Evolutionary conservation across 2,797 vertebrate species (phyloP).

Genomic region (Octomys mimax): DNA sequence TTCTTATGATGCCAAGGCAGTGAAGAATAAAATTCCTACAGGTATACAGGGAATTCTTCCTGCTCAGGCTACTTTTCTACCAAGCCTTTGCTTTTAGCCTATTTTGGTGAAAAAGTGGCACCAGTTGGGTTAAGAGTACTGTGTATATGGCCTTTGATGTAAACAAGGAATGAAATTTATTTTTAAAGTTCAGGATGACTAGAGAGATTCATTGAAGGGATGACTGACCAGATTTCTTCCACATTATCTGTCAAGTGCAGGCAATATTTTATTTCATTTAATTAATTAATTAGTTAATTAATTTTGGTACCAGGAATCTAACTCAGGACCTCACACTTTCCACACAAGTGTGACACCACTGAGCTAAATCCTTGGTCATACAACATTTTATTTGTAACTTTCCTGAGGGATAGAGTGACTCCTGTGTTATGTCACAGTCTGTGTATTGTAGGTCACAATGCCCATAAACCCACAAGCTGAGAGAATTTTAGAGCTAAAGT

Average conservation of each 20-base stretch:
- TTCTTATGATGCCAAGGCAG: background rate
- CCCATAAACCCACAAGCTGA: background rate
- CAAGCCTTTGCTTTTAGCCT: background rate
- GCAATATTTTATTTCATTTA: too few relatives aligned
- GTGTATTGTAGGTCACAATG: background rate
- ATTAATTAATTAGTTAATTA: too few relatives aligned
- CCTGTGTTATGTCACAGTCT: background rate
- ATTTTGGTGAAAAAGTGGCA: background rate
- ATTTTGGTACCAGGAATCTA: too few relatives aligned
- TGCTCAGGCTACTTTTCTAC: background rate
- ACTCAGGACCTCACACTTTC: too few relatives aligned
- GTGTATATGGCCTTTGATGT: background rate
- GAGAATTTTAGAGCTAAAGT: constrained; percentile 39
- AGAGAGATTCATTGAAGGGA: constrained; percentile 10
- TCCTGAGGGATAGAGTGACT: background rate
- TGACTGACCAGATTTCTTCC: background rate
- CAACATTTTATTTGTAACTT: constrained; percentile 11
- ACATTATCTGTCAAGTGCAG: background rate
- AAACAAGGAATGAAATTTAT: background rate
- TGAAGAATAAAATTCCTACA: background rate
- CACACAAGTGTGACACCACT: too few relatives aligned
- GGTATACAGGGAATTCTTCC: background rate
- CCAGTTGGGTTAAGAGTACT: background rate
- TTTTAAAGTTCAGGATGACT: background rate
- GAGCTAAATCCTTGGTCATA: too few relatives aligned